Evolutionary conservation across 2,888 invertebrate species (phyloP).

Genomic region (Willowsia nigromaculata): DNA sequence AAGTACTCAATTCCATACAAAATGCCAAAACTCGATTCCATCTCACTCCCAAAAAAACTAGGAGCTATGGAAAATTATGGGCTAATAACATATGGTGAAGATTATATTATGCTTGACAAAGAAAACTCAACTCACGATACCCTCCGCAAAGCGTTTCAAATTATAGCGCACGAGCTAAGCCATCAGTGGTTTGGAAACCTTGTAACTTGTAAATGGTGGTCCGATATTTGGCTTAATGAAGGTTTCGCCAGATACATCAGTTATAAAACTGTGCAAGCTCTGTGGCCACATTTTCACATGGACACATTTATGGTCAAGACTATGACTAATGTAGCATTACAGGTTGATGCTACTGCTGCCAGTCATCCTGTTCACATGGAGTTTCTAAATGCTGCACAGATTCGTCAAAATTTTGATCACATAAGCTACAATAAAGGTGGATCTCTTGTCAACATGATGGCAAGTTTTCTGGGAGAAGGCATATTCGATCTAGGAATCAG

Average conservation of each 20-base stretch:
- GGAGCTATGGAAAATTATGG: conserved; percentile 75
- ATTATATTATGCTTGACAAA: too few relatives aligned
- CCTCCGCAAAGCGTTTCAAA: too few relatives aligned
- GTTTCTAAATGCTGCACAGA: conserved; percentile 59
- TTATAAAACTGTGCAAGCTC: too few relatives aligned
- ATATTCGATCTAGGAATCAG: too few relatives aligned
- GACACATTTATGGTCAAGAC: too few relatives aligned
- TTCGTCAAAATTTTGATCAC: conserved; percentile 72
- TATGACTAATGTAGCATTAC: conserved; percentile 52
- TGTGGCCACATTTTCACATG: conserved; percentile 68
- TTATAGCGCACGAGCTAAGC: conserved; percentile 48
- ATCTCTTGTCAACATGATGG: conserved; percentile 70
- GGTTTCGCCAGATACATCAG: conserved; percentile 68
- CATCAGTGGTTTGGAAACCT: conserved; percentile 63
- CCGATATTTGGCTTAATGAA: conserved; percentile 60
- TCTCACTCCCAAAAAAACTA: conserved; percentile 65
- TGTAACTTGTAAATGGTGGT: conserved; percentile 63
- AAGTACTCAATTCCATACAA: conserved; percentile 51
- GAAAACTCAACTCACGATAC: too few relatives aligned
- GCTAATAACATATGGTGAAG: conserved; percentile 71
- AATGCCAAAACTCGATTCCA: conserved; percentile 70
- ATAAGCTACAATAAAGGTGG: conserved; percentile 75
- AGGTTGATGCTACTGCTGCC: conserved; percentile 62
- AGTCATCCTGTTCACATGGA: too few relatives aligned
- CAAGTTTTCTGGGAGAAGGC: conserved; percentile 60